These are phyloP conservation scores for Vulpes lagopus DNA, from an alignment of 2,113 vertebrate species.

Conservation along the genomic window DNA sequence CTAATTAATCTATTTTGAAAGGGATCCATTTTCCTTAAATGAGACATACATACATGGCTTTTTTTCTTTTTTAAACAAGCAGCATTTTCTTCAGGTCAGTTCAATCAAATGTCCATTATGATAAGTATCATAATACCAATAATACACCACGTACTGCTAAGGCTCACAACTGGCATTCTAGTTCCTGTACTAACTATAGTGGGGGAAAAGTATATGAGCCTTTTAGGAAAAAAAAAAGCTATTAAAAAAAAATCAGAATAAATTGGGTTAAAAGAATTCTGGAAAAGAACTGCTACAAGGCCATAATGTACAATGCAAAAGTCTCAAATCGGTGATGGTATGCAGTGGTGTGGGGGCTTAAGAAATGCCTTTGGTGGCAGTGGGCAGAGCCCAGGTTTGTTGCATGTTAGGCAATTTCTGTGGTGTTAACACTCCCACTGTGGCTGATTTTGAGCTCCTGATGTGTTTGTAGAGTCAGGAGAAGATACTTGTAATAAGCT, in stretches of 20 bases:
- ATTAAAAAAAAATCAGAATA: not conserved
- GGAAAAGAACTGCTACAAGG: not conserved
- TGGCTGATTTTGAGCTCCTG: not conserved
- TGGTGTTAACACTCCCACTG: not conserved
- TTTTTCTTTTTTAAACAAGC: not conserved
- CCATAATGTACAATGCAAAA: not conserved
- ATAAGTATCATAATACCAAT: not conserved
- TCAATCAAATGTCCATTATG: slow-evolving; percentile 1
- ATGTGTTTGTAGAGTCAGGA: not conserved
- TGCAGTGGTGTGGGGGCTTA: not conserved
- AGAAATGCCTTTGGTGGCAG: not conserved
- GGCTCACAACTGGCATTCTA: slow-evolving; percentile 12
- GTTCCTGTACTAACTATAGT: not conserved
- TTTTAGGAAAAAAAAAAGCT: not conserved
- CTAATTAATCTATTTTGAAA: slow-evolving; percentile 52
- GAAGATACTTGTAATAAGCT: slow-evolving; percentile 28
- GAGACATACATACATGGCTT: not conserved
- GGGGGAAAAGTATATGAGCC: not conserved
- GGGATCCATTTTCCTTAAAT: slow-evolving; percentile 54
- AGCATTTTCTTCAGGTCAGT: not conserved
- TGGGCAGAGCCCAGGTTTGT: not conserved
- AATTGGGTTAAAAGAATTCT: not conserved
- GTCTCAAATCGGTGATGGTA: not conserved
- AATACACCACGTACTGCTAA: not conserved
- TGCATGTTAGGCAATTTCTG: not conserved